Percentiles rank a stretch among this genome's conserved stretches.
These are phyloP conservation scores for Sebastes paucispinis DNA, from an alignment of 2,797 vertebrate genomes.

Conservation along the genomic window DNA sequence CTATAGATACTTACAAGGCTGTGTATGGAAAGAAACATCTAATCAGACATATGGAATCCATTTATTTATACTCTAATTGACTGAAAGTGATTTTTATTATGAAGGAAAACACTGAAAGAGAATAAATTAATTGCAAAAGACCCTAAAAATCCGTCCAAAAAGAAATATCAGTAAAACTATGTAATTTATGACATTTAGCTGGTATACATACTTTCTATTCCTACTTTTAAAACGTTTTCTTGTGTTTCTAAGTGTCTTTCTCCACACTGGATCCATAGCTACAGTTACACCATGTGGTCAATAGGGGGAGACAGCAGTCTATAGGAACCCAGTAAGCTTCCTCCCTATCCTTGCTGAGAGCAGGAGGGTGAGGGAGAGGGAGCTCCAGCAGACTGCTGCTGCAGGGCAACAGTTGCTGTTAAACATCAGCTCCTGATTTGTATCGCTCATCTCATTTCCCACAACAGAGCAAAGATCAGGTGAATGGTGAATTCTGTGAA, in stretches of 20 bases:
- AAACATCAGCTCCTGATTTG: slow-evolving; percentile 64
- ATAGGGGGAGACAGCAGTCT: slow-evolving; percentile 82
- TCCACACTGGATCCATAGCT: background rate
- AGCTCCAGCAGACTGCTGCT: slow-evolving; percentile 30
- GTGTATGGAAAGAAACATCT: background rate
- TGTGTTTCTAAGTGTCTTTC: background rate
- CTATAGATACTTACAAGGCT: background rate
- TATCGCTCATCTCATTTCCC: slow-evolving; percentile 57
- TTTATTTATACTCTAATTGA: background rate
- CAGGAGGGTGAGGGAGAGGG: background rate
- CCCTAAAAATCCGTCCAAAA: background rate
- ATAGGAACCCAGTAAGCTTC: slow-evolving; percentile 41
- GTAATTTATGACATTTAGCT: background rate
- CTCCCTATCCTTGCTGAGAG: background rate
- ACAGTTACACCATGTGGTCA: slow-evolving; percentile 46
- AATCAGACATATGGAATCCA: background rate
- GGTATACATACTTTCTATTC: background rate
- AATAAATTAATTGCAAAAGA: background rate
- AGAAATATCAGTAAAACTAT: background rate
- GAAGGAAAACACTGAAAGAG: background rate
- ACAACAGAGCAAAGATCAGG: slow-evolving; percentile 42
- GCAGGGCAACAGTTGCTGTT: slow-evolving; percentile 62
- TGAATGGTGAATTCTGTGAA: slow-evolving; percentile 41
- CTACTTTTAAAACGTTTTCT: background rate
- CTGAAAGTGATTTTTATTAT: background rate